Base-by-base conservation (phyloP, 2,797 vertebrate species). In the Xiphorhynchus erythropygius region DNA sequence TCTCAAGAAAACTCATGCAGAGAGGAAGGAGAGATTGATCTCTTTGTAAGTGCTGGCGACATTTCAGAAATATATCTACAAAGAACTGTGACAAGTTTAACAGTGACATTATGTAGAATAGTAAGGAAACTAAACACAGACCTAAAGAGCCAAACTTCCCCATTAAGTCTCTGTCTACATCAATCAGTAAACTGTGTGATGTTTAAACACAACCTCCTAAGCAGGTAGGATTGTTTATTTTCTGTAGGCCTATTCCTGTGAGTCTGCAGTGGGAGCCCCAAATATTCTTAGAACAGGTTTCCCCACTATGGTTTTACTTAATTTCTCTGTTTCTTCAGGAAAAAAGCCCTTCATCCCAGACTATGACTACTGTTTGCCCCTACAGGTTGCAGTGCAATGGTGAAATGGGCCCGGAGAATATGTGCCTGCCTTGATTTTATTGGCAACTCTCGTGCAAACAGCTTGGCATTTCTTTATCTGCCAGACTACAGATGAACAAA, bases 21-120 rank as follows among this genome's bases (percentile, higher is more conserved):
- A 83, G 82, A 89, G 30, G 76, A 94, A 93, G 60, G 59, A 49
- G 78, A 96, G 50, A 92, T 92, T 91, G 87, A 88, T 93, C 89
- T 85, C 87, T 90, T 76, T 89, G 53, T 84, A 87, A 93, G 75
- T n/a, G 73, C 62, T 84, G 65, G 87, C 65, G 96, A 77, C 69
- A 35, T 88, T 92, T 95, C 90, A 95, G 93, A 94, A 73, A 64
- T 0, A 1, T 55, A 68, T 56, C 92, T 84, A 83, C 82, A 84
- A 92, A 96, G 93, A 92, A 71, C 10, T 65, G 57, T 81, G 92
- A 87, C 90, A 92, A 84, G 75, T 87, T 85, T 77, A 89, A 73
- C 68, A 78, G 56, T 35, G 77, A 63, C 77, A 56, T 59, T 78
- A 78, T 37, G 78, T 85, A 80, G 89, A 82, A 68, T 5, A 68